phyloP scores from a whole-genome alignment of 2,113 vertebrate genomes.

The Patagioenas fasciata region DNA sequence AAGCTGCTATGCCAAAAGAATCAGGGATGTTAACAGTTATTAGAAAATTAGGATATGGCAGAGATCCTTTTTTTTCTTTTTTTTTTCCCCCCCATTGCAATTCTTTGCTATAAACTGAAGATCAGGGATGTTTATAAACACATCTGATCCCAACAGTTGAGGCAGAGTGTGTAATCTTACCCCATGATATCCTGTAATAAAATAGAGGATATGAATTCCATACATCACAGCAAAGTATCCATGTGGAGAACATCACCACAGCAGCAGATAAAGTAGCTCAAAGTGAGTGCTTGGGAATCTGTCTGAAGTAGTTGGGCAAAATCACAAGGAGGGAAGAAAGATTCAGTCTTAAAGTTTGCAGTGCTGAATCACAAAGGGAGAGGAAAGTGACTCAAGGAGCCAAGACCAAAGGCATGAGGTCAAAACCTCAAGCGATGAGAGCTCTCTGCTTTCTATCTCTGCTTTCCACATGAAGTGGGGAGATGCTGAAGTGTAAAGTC shows the following conservation, averaged over 20 bases:
- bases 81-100: not conserved
- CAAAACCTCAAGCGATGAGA: not conserved
- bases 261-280: not conserved
- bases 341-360: not conserved
- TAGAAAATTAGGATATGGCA: not conserved
- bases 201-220: not conserved
- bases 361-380: not conserved
- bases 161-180: not conserved
- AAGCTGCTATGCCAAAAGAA: not conserved
- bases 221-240: accelerated
- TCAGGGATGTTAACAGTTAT: not conserved
- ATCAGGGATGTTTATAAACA: not conserved
- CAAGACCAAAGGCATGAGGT: not conserved
- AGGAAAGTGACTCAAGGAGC: not conserved
- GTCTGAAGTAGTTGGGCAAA: not conserved
- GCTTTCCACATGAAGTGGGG: not conserved
- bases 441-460: not conserved
- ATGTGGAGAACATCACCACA: not conserved
- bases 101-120: not conserved
- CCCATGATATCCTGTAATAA: not conserved
- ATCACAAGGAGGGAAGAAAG: not conserved
- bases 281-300: not conserved
- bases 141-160: not conserved
- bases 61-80: not conserved
- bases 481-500: not conserved